phyloP scores from a whole-genome alignment of 2,888 invertebrate species.

The Carcina quercana region DNA sequence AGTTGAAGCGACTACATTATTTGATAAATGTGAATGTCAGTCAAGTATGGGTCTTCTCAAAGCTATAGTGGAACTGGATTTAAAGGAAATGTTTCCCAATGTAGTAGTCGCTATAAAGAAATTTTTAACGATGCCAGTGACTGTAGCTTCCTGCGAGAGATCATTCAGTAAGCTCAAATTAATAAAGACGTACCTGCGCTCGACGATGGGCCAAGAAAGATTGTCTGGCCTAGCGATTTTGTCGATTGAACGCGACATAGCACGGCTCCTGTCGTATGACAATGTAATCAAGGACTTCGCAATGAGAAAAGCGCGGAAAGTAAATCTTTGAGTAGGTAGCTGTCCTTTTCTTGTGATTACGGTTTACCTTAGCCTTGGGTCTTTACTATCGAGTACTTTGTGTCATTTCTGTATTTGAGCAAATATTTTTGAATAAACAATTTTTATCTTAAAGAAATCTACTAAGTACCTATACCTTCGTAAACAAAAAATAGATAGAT shows the following conservation, averaged over 20 bases:
- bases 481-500: slow-evolving; percentile 6
- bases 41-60: slow-evolving; percentile 12
- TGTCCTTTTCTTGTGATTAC: background rate
- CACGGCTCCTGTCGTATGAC: slow-evolving; percentile 11
- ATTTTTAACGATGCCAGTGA: slow-evolving; percentile 12
- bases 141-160: slow-evolving; percentile 11
- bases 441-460: slow-evolving; percentile 6
- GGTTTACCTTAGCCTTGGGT: slow-evolving; percentile 1
- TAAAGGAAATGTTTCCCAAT: slow-evolving; percentile 12
- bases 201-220: slow-evolving; percentile 9
- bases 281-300: slow-evolving; percentile 12
- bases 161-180: slow-evolving; percentile 11
- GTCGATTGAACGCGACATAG: slow-evolving; percentile 13
- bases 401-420: slow-evolving; percentile 5
- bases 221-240: slow-evolving; percentile 12
- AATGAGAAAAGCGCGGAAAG: slow-evolving; percentile 11
- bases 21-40: slow-evolving; percentile 11
- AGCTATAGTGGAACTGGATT: slow-evolving; percentile 11
- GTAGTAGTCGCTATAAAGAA: slow-evolving; percentile 10
- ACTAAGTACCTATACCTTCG: slow-evolving; percentile 4
- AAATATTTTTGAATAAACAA: slow-evolving; percentile 7
- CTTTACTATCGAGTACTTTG: slow-evolving; percentile 6
- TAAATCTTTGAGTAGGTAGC: slow-evolving; percentile 8
- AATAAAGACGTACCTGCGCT: slow-evolving; percentile 11
- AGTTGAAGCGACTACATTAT: slow-evolving; percentile 12